phyloP scores from a whole-genome alignment of 1,140 invertebrate species.

The Phymastichus coffea region DNA sequence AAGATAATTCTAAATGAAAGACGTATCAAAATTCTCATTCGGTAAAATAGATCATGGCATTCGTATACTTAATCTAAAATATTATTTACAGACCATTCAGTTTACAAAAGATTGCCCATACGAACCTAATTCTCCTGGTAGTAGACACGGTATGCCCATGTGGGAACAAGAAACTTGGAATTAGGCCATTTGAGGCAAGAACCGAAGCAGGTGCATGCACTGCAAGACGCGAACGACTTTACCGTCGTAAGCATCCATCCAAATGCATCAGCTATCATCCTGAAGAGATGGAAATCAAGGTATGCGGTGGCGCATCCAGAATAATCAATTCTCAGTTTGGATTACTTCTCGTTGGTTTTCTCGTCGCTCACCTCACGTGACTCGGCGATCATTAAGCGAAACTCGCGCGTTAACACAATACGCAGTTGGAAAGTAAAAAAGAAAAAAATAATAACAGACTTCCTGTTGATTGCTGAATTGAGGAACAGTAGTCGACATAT shows the following conservation, averaged over 20 bases:
- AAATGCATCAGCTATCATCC: conserved; percentile 88
- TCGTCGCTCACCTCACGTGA: conserved; percentile 42
- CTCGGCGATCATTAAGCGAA: conserved; percentile 21
- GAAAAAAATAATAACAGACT: neutral
- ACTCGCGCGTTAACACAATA: neutral
- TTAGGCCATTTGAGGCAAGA: conserved; percentile 70
- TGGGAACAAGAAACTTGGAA: conserved; percentile 79
- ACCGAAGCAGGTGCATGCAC: conserved; percentile 54
- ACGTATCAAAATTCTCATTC: no score
- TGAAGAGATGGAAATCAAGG: conserved; percentile 76
- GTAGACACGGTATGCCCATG: conserved; percentile 89
- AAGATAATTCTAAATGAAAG: no score
- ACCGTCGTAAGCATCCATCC: conserved; percentile 68
- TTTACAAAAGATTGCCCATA: conserved; percentile 88
- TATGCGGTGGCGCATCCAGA: conserved; percentile 54
- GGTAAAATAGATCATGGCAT: no score
- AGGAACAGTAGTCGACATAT: no score
- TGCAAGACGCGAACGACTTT: conserved; percentile 61
- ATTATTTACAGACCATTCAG: conserved; percentile 79
- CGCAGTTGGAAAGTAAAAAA: conserved; percentile 9
- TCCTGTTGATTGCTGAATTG: no score
- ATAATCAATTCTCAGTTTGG: conserved; percentile 25
- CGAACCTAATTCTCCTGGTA: conserved; percentile 85
- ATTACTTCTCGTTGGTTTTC: conserved; percentile 28
- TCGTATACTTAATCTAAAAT: no score